Percentiles rank a stretch among this genome's conserved stretches.
Evolutionary conservation across 2,113 vertebrate genomes (phyloP).

Genomic region (Vulpes vulpes): DNA sequence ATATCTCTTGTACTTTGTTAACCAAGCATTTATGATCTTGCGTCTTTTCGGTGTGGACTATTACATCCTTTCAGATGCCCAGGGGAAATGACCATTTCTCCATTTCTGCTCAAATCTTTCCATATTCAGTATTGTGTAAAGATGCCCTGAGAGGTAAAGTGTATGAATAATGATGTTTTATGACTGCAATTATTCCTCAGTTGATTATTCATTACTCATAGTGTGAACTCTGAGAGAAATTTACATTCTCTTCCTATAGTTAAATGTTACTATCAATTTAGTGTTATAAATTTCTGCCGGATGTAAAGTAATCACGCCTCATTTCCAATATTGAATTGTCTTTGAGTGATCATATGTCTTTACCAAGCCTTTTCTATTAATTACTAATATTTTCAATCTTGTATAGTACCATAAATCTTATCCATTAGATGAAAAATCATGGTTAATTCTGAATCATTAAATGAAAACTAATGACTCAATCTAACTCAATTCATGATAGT

Average conservation of each 20-base stretch:
- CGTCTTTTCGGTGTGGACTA: neutral
- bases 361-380: constrained; percentile 49
- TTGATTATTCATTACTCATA: constrained; percentile 67
- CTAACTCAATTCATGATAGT: neutral
- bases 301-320: constrained; percentile 59
- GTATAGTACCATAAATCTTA: constrained; percentile 49
- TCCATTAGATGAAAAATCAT: constrained; percentile 56
- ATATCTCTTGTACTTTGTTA: neutral
- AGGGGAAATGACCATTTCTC: neutral
- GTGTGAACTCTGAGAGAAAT: constrained; percentile 54
- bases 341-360: constrained; percentile 58
- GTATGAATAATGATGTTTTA: constrained; percentile 58
- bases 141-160: constrained; percentile 26
- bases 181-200: constrained; percentile 31
- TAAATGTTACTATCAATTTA: constrained; percentile 55
- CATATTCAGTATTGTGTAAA: neutral
- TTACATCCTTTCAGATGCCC: neutral
- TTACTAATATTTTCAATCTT: constrained; percentile 57
- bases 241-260: constrained; percentile 50
- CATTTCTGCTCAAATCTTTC: neutral
- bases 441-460: constrained; percentile 46
- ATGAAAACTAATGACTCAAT: constrained; percentile 50
- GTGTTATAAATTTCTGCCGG: constrained; percentile 15
- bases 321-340: constrained; percentile 55
- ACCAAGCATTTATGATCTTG: neutral